Evolutionary conservation across 1,140 invertebrate genomes (phyloP).

Genomic region (Drosophila serrata): DNA sequence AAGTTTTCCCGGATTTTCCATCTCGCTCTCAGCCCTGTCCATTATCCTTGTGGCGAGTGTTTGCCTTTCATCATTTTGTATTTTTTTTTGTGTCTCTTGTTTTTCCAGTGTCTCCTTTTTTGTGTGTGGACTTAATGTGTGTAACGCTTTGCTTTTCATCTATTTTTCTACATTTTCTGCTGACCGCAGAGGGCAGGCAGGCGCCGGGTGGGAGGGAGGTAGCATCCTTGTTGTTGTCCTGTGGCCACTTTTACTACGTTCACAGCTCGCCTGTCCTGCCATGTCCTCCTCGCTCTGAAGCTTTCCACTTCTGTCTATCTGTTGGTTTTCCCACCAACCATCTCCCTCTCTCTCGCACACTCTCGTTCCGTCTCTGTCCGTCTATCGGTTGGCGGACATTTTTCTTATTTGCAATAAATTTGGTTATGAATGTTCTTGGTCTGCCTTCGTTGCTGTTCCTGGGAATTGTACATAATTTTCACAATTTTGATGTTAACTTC

Average conservation of each 20-base stretch:
- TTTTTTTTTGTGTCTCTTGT: constrained; percentile 44
- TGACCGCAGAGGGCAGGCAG: constrained; percentile 59
- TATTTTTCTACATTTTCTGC: constrained; percentile 74
- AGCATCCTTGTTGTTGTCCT: constrained; percentile 50
- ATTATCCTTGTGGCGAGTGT: constrained; percentile 81
- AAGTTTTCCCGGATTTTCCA: constrained; percentile 31
- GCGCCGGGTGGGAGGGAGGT: constrained; percentile 12
- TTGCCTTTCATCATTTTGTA: constrained; percentile 83
- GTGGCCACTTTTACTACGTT: constrained; percentile 57
- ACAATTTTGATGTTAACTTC: constrained; percentile 85
- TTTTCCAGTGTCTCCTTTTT: constrained; percentile 25
- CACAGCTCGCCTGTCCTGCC: constrained; percentile 42
- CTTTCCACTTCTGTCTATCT: constrained; percentile 40
- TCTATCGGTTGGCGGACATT: constrained; percentile 72
- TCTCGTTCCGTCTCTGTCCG: constrained; percentile 31
- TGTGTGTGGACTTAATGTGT: constrained; percentile 73
- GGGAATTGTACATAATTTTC: constrained; percentile 83
- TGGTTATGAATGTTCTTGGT: constrained; percentile 82
- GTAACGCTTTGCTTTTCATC: constrained; percentile 79
- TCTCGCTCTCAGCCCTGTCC: constrained; percentile 45
- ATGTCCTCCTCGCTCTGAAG: constrained; percentile 51
- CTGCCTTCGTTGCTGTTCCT: constrained; percentile 55
- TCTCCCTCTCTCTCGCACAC: neutral
- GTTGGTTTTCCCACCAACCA: constrained; percentile 24
- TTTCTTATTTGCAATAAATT: constrained; percentile 85